A percentile compares a stretch with the other conserved stretches of the same genome.
Evolutionary conservation across 2,113 vertebrate species (phyloP).

Genomic region (Amphilophus citrinellus): DNA sequence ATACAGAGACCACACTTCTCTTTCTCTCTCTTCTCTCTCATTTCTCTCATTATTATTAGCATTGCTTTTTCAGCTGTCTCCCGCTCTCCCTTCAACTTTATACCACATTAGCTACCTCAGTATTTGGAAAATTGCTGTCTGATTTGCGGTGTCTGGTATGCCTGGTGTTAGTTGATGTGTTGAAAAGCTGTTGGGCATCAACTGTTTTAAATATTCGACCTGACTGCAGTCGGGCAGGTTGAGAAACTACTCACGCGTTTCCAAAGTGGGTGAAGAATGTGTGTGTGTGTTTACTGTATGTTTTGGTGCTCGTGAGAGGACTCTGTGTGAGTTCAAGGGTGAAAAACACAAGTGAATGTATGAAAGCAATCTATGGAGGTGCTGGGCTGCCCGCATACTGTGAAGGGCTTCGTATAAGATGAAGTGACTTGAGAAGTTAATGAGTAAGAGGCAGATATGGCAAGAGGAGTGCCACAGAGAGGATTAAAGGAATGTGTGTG

Average conservation of each 20-base stretch:
- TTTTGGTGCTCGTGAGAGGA: constrained; percentile 26
- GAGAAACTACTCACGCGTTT: constrained; percentile 24
- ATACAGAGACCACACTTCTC: constrained; percentile 59
- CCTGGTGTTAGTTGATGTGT: constrained; percentile 55
- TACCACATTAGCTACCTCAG: constrained; percentile 61
- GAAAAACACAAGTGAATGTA: not conserved
- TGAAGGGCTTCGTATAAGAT: not conserved
- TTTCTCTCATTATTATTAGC: constrained; percentile 78
- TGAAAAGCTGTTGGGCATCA: constrained; percentile 44
- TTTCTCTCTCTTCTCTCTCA: constrained; percentile 52
- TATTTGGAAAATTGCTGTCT: constrained; percentile 71
- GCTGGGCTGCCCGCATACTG: not conserved
- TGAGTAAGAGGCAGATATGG: constrained; percentile 24
- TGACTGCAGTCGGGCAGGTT: constrained; percentile 16
- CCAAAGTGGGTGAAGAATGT: constrained; percentile 39
- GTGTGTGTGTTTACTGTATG: constrained; percentile 25
- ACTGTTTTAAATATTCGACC: constrained; percentile 34
- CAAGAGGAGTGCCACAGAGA: not conserved
- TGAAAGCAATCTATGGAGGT: not conserved
- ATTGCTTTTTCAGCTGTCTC: constrained; percentile 81
- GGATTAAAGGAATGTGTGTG: constrained; percentile 67
- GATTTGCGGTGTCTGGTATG: constrained; percentile 75
- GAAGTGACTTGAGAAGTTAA: constrained; percentile 33
- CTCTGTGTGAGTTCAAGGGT: not conserved
- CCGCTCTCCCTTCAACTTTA: constrained; percentile 42